Evolutionary conservation across 2,888 invertebrate species (phyloP).

Genomic region (Endomychus coccineus): DNA sequence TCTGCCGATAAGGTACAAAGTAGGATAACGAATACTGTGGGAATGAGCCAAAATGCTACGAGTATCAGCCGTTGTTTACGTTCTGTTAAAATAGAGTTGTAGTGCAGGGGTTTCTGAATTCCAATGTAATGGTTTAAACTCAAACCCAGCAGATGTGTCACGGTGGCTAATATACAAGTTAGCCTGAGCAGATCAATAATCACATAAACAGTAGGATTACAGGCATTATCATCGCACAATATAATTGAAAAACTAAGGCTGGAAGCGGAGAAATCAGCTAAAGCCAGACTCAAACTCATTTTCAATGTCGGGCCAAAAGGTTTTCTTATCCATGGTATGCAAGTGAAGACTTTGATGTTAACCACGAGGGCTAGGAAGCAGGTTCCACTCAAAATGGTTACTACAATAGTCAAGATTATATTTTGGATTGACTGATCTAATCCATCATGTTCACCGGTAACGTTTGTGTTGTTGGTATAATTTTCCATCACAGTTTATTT

Average conservation of each 20-base stretch:
- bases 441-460: too few relatives aligned
- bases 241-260: conserved; percentile 47
- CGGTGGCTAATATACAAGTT: conserved; percentile 55
- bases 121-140: conserved; percentile 60
- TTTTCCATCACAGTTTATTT: too few relatives aligned
- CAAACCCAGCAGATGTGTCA: conserved; percentile 54
- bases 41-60: conserved; percentile 51
- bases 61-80: conserved; percentile 46
- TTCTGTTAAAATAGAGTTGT: too few relatives aligned
- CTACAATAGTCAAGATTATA: too few relatives aligned
- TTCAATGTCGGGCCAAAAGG: conserved; percentile 52
- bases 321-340: conserved; percentile 50
- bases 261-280: conserved; percentile 52
- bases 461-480: too few relatives aligned
- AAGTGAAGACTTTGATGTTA: conserved; percentile 49
- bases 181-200: conserved; percentile 47
- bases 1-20: too few relatives aligned
- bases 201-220: conserved; percentile 34
- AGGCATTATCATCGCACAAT: conserved; percentile 49
- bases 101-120: conserved; percentile 50
- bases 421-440: too few relatives aligned
- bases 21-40: conserved; percentile 47
- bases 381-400: conserved; percentile 8
- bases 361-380: conserved; percentile 49
- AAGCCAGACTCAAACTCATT: conserved; percentile 52